phyloP scores from a whole-genome alignment of 1,140 invertebrate species.

The Yoshiicerus persimilis region DNA sequence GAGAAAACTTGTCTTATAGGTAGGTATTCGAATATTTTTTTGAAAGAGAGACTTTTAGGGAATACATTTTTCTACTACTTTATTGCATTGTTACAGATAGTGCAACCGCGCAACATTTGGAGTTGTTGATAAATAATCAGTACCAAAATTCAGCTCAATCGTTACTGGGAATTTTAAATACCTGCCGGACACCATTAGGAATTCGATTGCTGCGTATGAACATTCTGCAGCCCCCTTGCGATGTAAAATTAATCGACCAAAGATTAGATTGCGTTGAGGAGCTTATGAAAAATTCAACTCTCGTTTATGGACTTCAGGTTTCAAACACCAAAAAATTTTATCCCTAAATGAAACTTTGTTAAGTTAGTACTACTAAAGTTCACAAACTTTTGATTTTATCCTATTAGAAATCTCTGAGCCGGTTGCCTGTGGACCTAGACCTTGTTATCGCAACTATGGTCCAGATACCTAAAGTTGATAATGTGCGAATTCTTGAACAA shows the following conservation, averaged over 20 bases:
- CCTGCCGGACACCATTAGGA: constrained; percentile 76
- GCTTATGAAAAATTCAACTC: constrained; percentile 65
- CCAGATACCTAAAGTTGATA: constrained; percentile 54
- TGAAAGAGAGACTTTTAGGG: neutral
- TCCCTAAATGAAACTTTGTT: neutral
- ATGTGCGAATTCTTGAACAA: constrained; percentile 64
- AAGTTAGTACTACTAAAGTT: neutral
- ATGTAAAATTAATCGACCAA: constrained; percentile 64
- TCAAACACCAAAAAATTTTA: neutral
- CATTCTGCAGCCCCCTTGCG: constrained; percentile 77
- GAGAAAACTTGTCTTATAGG: constrained; percentile 83
- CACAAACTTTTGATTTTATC: constrained; percentile 28
- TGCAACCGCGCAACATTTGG: constrained; percentile 69
- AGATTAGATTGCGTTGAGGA: constrained; percentile 74
- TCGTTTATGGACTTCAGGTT: constrained; percentile 61
- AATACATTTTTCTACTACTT: constrained; percentile 24
- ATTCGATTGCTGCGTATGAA: constrained; percentile 71
- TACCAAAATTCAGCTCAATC: constrained; percentile 55
- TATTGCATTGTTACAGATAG: constrained; percentile 62
- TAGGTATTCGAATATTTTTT: constrained; percentile 56
- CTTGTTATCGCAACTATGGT: constrained; percentile 63
- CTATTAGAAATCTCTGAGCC: constrained; percentile 57
- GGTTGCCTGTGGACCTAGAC: constrained; percentile 64
- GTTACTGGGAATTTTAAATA: constrained; percentile 74
- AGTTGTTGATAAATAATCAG: constrained; percentile 65